Conservation (phyloP, 2,888 invertebrate species). For the Hemistola chrysoprasaria region DNA sequence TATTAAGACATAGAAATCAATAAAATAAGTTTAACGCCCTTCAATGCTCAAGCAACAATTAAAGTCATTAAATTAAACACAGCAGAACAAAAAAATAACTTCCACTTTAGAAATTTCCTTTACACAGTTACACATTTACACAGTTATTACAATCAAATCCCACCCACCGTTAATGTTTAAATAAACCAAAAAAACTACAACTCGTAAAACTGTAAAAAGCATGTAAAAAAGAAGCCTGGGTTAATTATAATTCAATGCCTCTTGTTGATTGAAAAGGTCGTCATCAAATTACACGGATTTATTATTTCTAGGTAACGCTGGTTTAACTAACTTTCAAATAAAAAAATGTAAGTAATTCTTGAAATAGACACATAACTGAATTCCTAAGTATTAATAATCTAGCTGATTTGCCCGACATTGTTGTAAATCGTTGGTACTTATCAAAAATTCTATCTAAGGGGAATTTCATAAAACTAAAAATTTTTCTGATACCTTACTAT, state of each 20-base stretch:
- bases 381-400: too few species aligned
- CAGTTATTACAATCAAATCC: constrained; percentile 10
- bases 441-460: too few species aligned
- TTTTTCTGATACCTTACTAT: too few species aligned
- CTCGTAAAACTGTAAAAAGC: constrained; percentile 27
- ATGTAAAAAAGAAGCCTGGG: too few species aligned
- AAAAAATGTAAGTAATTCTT: neutral
- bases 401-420: too few species aligned
- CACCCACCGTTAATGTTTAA: constrained; percentile 23
- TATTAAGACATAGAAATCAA: constrained; percentile 1
- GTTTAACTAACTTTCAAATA: neutral
- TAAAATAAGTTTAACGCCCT: constrained; percentile 4
- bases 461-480: too few species aligned
- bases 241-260: too few species aligned
- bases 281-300: too few species aligned
- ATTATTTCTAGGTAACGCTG: too few species aligned
- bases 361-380: too few species aligned
- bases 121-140: constrained; percentile 28
- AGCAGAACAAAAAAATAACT: constrained; percentile 5
- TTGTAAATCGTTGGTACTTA: too few species aligned
- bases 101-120: constrained; percentile 19
- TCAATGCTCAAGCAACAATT: constrained; percentile 12
- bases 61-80: constrained; percentile 13
- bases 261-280: too few species aligned
- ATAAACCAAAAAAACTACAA: constrained; percentile 5